Evolutionary conservation across 2,888 invertebrate species (phyloP), one percentile per base, ranked within the genome.

Genomic region (Protophormia terraenovae): DNA sequence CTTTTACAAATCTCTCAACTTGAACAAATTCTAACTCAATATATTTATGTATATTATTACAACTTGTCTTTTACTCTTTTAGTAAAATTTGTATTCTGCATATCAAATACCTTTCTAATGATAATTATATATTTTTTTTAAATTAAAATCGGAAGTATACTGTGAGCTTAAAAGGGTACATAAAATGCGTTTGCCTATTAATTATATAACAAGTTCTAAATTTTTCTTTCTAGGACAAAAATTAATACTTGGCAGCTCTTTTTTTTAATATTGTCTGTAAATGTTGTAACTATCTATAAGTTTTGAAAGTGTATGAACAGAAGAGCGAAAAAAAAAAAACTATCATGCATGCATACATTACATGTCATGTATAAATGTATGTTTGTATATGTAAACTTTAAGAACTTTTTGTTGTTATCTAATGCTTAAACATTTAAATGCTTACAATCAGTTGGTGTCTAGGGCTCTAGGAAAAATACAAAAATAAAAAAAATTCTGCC

Each of bases 401-500:
- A 64, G 45, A 47, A 71, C 6, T 35, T 27, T 64, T 64, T 64
- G 45, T 76, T 64, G 55, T 77, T 83, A 83, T 84, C 79, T 84
- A 79, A 76, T 84, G 84, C 80, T 80, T 80, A 76, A 73, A 84
- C 80, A 80, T 84, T 62, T 50, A 73, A 79, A 73, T 83, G 67
- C 45, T 78, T 83, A 69, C 79, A 73, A 79, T 79, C 69, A 32
- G 27, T 73, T 62, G 67, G 55, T 83, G 73, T 66, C 66, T 80
- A 76, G 76, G 81, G 69, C 67, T 32, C 53, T 16, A 32, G 50
- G 58, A 69, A 62, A 32, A 55, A 16, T 27, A 72, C 24, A 1
- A 38, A 53, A 64, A 71, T n/a, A n/a, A 69, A 27, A 14, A 45
- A 55, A 67, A 50, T 38, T 35, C 60, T 38, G 72, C 12, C 12